Conservation (phyloP, 37 sponge, comb jelly and placozoan genomes). For the Halichondria panicea region DNA sequence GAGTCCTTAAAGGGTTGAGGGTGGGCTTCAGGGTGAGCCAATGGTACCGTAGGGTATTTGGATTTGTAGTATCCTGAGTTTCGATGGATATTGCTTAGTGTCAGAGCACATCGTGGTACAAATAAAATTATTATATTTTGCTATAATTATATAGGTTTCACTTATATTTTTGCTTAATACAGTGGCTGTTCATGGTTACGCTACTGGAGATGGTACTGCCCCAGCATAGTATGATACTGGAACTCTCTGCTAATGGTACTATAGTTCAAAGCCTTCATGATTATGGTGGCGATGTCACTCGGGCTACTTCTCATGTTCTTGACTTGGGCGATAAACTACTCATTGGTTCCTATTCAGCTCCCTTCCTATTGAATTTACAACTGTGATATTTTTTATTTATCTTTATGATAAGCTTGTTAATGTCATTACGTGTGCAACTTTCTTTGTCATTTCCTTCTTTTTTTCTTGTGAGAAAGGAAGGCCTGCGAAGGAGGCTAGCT, state of each 20-base stretch:
- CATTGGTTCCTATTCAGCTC: constrained; percentile 34
- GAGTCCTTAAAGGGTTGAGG: too few relatives aligned
- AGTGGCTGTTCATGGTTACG: constrained; percentile 14
- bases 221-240: constrained; percentile 37
- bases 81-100: too few relatives aligned
- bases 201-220: not conserved
- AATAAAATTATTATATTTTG: too few relatives aligned
- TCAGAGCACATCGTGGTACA: not conserved
- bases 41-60: too few relatives aligned
- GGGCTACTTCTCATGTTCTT: constrained; percentile 40
- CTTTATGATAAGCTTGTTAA: too few relatives aligned
- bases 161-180: not conserved
- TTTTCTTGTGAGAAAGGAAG: too few relatives aligned
- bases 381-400: not conserved
- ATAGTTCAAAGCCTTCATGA: constrained; percentile 43
- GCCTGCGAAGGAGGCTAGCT: too few relatives aligned
- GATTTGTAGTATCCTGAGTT: too few relatives aligned
- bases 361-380: not conserved
- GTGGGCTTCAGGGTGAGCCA: too few relatives aligned
- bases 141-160: not conserved
- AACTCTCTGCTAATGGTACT: constrained; percentile 18
- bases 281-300: constrained; percentile 1
- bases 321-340: constrained; percentile 40
- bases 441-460: too few relatives aligned
- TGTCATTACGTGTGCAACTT: too few relatives aligned